Evolutionary conservation across 92 coral and sea anemone genomes (phyloP).

Genomic region (Phenganax subtilis): DNA sequence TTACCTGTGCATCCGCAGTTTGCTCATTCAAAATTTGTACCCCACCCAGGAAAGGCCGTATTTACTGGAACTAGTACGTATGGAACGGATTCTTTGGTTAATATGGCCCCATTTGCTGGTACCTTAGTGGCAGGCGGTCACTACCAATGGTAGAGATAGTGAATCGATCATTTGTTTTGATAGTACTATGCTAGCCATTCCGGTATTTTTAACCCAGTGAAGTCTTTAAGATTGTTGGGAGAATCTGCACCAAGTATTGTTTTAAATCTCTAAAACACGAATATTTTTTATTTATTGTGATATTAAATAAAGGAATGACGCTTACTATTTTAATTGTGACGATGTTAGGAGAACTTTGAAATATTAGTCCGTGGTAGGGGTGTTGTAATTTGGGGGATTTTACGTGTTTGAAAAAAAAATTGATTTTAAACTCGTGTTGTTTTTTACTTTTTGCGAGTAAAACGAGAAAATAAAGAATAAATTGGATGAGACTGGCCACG

Average conservation of each 20-base stretch:
- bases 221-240: background rate
- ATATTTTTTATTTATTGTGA: constrained; percentile 11
- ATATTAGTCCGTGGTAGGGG: background rate
- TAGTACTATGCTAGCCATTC: too few species aligned
- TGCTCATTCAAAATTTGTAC: constrained; percentile 8
- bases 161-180: too few species aligned
- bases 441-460: background rate
- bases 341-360: constrained; percentile 17
- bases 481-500: too few species aligned
- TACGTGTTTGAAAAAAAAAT: background rate
- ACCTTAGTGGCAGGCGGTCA: constrained; percentile 72
- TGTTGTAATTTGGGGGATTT: constrained; percentile 18
- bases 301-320: background rate
- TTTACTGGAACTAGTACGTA: constrained; percentile 40
- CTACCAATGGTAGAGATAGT: constrained; percentile 54
- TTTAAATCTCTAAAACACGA: background rate
- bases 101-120: constrained; percentile 90
- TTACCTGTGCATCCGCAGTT: constrained; percentile 8
- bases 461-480: too few species aligned
- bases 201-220: background rate
- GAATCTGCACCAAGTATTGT: background rate
- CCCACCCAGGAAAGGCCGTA: constrained; percentile 9
- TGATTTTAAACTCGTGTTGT: background rate
- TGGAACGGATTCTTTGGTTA: constrained; percentile 75
- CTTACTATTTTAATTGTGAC: constrained; percentile 24